Conservation (phyloP, 2,888 invertebrate species). For the Ramazzottius varieornatus region DNA sequence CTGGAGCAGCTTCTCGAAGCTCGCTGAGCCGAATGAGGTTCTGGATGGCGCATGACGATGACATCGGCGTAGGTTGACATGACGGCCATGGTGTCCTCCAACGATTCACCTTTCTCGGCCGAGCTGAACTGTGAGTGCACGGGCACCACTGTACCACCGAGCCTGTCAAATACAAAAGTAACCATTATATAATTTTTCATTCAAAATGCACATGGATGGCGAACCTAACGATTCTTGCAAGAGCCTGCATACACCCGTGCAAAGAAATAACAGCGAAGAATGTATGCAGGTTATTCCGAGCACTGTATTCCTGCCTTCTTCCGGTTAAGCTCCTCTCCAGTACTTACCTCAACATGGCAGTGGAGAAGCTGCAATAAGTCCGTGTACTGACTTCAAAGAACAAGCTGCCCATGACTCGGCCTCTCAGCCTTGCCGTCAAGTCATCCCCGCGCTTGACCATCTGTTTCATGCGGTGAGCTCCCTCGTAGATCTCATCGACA, state of each 20-base stretch:
- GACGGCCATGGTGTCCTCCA: conserved; percentile 36
- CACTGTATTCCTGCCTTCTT: too few relatives aligned
- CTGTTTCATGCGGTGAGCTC: neutral
- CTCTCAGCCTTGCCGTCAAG: conserved; percentile 24
- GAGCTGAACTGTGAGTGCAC: conserved; percentile 74
- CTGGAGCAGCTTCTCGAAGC: conserved; percentile 50
- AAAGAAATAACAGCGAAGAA: too few relatives aligned
- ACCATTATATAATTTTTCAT: too few relatives aligned
- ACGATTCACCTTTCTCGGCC: conserved; percentile 77
- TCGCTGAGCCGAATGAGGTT: conserved; percentile 65
- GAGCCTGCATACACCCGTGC: too few relatives aligned
- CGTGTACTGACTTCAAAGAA: conserved; percentile 95
- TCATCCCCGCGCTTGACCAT: neutral
- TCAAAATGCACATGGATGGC: too few relatives aligned
- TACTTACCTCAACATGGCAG: conserved; percentile 68
- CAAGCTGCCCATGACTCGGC: conserved; percentile 77
- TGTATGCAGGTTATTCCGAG: too few relatives aligned
- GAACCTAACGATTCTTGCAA: too few relatives aligned
- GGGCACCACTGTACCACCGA: conserved; percentile 72
- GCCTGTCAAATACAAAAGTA: conserved; percentile 12
- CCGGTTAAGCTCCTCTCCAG: too few relatives aligned
- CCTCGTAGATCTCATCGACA: neutral
- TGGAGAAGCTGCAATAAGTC: conserved; percentile 78
- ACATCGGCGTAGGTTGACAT: conserved; percentile 83
- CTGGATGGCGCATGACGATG: conserved; percentile 72